phyloP scores from a whole-genome alignment of 2,113 vertebrate genomes.

The Orthonyx spaldingii region DNA sequence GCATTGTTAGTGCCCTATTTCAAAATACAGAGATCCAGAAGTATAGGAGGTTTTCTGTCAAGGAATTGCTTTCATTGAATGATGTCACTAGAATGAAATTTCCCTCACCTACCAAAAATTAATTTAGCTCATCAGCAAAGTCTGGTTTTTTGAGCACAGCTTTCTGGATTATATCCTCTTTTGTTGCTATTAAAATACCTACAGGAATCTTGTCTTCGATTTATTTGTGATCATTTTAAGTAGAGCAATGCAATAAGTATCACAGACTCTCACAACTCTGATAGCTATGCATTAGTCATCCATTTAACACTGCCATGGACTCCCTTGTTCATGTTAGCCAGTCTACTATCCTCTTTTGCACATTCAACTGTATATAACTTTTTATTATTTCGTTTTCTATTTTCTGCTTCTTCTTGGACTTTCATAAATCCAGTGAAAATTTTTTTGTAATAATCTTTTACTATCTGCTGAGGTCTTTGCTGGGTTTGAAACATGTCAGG shows the following conservation, averaged over 20 bases:
- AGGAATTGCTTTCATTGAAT: background rate
- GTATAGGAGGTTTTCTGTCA: background rate
- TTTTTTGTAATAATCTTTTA: background rate
- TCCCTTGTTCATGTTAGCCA: background rate
- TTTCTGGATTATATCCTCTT: background rate
- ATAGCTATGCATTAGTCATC: background rate
- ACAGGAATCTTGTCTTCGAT: background rate
- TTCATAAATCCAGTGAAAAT: background rate
- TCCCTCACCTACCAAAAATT: background rate
- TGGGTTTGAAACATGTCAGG: background rate
- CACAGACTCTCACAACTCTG: background rate
- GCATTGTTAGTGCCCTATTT: background rate
- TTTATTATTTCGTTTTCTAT: background rate
- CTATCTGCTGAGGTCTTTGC: background rate
- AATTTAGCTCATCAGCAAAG: background rate
- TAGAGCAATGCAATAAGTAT: background rate
- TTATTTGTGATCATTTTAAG: background rate
- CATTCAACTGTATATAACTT: background rate
- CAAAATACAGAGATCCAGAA: background rate
- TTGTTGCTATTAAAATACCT: background rate
- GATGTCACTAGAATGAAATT: background rate
- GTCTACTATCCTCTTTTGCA: background rate
- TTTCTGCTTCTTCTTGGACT: background rate
- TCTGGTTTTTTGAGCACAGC: rapidly evolving
- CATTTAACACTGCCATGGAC: background rate